Conservation (phyloP, 2,113 vertebrate species). For the Mobula hypostoma region DNA sequence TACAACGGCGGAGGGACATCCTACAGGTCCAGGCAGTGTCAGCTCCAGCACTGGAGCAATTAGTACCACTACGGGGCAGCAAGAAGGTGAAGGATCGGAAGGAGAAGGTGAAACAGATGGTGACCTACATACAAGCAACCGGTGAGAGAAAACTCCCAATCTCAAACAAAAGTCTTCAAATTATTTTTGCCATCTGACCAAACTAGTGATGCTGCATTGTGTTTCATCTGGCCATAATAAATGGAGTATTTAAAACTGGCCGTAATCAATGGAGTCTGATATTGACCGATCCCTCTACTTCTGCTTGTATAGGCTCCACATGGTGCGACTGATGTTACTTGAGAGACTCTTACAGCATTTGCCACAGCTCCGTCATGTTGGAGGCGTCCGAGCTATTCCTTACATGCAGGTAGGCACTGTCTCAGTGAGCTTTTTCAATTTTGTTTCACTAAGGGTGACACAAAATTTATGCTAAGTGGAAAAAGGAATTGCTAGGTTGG, state of each 20-base stretch:
- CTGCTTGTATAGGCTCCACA: slow-evolving; percentile 71
- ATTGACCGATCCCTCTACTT: not conserved
- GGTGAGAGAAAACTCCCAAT: slow-evolving; percentile 51
- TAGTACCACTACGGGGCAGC: slow-evolving; percentile 90
- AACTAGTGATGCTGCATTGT: not conserved
- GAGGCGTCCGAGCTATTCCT: slow-evolving; percentile 91
- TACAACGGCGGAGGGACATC: slow-evolving; percentile 79
- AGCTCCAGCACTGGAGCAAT: slow-evolving; percentile 96
- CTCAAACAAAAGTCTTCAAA: not conserved
- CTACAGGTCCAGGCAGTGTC: slow-evolving; percentile 84
- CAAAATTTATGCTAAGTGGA: not conserved
- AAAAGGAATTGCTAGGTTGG: not conserved
- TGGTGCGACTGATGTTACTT: slow-evolving; percentile 91
- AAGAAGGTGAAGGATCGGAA: slow-evolving; percentile 87
- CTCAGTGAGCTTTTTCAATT: not conserved
- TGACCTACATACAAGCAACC: slow-evolving; percentile 89
- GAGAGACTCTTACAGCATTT: slow-evolving; percentile 89
- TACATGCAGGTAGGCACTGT: slow-evolving; percentile 79
- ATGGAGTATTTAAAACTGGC: not conserved
- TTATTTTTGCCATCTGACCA: not conserved
- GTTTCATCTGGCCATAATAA: not conserved
- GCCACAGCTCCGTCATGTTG: slow-evolving; percentile 81
- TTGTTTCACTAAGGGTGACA: not conserved
- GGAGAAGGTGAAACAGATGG: slow-evolving; percentile 83
- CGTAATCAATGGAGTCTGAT: not conserved